Percentiles rank a stretch among this genome's conserved stretches.
Evolutionary conservation across 2,888 invertebrate genomes (phyloP).

Genomic region (Brenthis daphne): DNA sequence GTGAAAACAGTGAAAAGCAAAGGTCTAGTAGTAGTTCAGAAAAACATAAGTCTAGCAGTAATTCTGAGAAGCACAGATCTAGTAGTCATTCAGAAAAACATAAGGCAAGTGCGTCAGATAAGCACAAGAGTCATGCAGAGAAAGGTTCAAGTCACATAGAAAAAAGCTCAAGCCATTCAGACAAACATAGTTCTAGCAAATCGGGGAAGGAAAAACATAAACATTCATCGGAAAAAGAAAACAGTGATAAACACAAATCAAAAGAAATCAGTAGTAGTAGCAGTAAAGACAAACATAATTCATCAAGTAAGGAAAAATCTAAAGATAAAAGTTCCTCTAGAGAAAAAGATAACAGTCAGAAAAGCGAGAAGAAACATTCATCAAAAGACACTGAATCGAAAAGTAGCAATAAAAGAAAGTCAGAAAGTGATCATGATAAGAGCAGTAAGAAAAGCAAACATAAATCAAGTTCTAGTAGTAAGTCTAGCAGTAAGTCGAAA

Average conservation of each 20-base stretch:
- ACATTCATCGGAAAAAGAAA: slow-evolving; percentile 56
- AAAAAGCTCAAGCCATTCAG: slow-evolving; percentile 42
- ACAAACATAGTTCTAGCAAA: slow-evolving; percentile 51
- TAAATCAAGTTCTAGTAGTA: slow-evolving; percentile 61
- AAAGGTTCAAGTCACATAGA: slow-evolving; percentile 52
- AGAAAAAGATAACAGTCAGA: slow-evolving; percentile 65
- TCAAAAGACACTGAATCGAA: slow-evolving; percentile 60
- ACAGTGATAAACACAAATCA: slow-evolving; percentile 54
- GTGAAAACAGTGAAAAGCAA: slow-evolving; percentile 38
- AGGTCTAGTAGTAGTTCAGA: slow-evolving; percentile 51
- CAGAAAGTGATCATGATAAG: slow-evolving; percentile 51
- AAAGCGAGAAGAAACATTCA: slow-evolving; percentile 63
- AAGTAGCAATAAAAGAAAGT: slow-evolving; percentile 53
- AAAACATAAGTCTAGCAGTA: slow-evolving; percentile 55
- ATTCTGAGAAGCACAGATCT: slow-evolving; percentile 51
- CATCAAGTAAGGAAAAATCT: slow-evolving; percentile 65
- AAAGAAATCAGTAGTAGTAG: slow-evolving; percentile 54
- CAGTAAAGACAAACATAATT: slow-evolving; percentile 64
- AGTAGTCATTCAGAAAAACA: slow-evolving; percentile 54
- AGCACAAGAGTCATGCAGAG: slow-evolving; percentile 52
- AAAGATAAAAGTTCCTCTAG: slow-evolving; percentile 67
- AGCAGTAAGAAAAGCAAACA: slow-evolving; percentile 59
- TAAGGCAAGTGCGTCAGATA: slow-evolving; percentile 51
- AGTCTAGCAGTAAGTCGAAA: slow-evolving; percentile 61
- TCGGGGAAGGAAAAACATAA: slow-evolving; percentile 53